These are phyloP conservation scores for Stegodyphus dumicola DNA, from an alignment of 1,140 invertebrate genomes.

Conservation along the genomic window DNA sequence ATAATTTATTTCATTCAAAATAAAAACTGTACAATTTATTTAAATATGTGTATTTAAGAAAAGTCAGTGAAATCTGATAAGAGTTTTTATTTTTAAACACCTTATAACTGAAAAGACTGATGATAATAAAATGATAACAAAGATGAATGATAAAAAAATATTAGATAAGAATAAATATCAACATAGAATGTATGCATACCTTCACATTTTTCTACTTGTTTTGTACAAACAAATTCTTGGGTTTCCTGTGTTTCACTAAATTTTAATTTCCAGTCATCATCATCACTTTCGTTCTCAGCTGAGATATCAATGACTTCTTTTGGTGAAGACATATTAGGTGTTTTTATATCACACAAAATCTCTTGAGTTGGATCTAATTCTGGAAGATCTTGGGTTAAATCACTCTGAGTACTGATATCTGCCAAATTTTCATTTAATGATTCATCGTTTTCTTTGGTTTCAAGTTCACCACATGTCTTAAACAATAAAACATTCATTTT, in stretches of 20 bases:
- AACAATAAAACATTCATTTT: too few species aligned
- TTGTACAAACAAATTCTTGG: slow-evolving; percentile 17
- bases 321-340: too few species aligned
- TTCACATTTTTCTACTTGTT: background rate
- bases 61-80: too few species aligned
- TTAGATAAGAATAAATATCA: background rate
- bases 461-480: too few species aligned
- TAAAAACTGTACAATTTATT: too few species aligned
- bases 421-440: too few species aligned
- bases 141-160: background rate
- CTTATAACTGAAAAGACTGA: too few species aligned
- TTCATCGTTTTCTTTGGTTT: too few species aligned
- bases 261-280: slow-evolving; percentile 43
- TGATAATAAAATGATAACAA: background rate
- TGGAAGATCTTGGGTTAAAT: slow-evolving; percentile 45
- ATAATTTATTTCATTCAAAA: too few species aligned
- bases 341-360: background rate
- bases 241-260: slow-evolving; percentile 48
- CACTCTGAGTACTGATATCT: background rate
- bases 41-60: too few species aligned
- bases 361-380: slow-evolving; percentile 27
- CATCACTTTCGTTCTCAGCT: background rate
- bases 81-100: too few species aligned
- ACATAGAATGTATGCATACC: background rate
- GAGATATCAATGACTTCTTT: background rate